A percentile compares a stretch with the other conserved stretches of the same genome.
These are phyloP conservation scores for Aphidius colemani DNA, from an alignment of 2,888 invertebrate genomes.

Conservation along the genomic window DNA sequence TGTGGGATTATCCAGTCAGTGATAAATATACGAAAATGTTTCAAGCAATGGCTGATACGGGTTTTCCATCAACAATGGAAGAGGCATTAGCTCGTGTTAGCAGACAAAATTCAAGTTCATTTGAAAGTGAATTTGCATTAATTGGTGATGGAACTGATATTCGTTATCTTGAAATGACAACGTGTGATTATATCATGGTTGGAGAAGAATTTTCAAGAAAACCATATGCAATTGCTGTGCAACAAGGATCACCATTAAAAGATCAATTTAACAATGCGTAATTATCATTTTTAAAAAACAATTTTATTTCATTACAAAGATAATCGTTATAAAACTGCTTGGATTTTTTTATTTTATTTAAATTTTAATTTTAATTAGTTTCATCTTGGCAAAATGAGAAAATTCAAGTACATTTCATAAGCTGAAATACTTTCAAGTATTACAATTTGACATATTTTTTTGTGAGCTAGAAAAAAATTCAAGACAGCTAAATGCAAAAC, in stretches of 20 bases:
- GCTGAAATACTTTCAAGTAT: no score
- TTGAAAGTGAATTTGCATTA: constrained; percentile 83
- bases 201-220: constrained; percentile 97
- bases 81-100: constrained; percentile 77
- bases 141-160: constrained; percentile 95
- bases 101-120: constrained; percentile 66
- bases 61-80: constrained; percentile 77
- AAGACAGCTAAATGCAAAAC: neutral
- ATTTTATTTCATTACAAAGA: neutral
- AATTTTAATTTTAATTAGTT: neutral
- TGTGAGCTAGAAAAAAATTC: constrained; percentile 17
- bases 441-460: no score
- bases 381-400: neutral
- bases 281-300: constrained; percentile 57
- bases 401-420: no score
- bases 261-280: constrained; percentile 95
- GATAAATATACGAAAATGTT: constrained; percentile 99
- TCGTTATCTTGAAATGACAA: constrained; percentile 77
- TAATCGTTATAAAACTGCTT: neutral
- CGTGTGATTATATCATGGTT: constrained; percentile 88
- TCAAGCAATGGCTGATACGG: constrained; percentile 89
- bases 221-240: constrained; percentile 96
- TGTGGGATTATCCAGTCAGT: constrained; percentile 98
- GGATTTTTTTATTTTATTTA: neutral
- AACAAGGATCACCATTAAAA: constrained; percentile 91